These are phyloP conservation scores for Tachystola acroxantha DNA, from an alignment of 2,888 invertebrate species.

Conservation along the genomic window DNA sequence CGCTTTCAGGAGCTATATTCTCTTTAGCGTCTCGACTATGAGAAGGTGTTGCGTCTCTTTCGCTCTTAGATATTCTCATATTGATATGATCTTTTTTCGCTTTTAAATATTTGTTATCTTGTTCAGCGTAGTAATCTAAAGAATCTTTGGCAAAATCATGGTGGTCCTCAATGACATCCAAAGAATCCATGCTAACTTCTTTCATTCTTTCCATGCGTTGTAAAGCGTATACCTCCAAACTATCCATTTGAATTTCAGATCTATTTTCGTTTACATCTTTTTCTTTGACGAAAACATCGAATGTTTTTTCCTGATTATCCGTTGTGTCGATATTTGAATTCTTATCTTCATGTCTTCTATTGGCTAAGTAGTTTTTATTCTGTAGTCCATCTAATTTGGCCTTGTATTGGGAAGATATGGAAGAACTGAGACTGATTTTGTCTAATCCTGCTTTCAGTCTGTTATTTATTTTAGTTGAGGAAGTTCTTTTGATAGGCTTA, in stretches of 20 bases:
- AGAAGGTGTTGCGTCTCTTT: constrained; percentile 33
- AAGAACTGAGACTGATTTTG: constrained; percentile 58
- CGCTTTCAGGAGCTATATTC: constrained; percentile 56
- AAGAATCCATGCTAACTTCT: constrained; percentile 70
- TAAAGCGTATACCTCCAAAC: constrained; percentile 74
- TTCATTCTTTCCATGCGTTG: constrained; percentile 62
- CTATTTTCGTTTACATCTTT: constrained; percentile 79
- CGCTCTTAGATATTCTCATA: constrained; percentile 43
- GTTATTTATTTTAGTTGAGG: constrained; percentile 79
- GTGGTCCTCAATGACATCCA: constrained; percentile 62
- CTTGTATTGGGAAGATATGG: constrained; percentile 71
- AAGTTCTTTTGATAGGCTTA: constrained; percentile 83
- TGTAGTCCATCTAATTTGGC: constrained; percentile 71
- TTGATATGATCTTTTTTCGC: constrained; percentile 54
- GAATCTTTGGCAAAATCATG: constrained; percentile 71
- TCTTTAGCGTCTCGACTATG: constrained; percentile 56
- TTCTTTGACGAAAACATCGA: constrained; percentile 80
- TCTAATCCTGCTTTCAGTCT: constrained; percentile 66
- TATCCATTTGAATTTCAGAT: constrained; percentile 80
- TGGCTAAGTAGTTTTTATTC: constrained; percentile 58
- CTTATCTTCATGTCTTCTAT: constrained; percentile 52
- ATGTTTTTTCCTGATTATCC: constrained; percentile 71
- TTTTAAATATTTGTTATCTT: constrained; percentile 55
- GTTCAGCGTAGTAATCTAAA: constrained; percentile 67
- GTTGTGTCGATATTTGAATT: constrained; percentile 58